These are phyloP conservation scores for Aurelia sp. DNA, from an alignment of 30 jellyfish, hydroid and myxozoan species.

Conservation along the genomic window DNA sequence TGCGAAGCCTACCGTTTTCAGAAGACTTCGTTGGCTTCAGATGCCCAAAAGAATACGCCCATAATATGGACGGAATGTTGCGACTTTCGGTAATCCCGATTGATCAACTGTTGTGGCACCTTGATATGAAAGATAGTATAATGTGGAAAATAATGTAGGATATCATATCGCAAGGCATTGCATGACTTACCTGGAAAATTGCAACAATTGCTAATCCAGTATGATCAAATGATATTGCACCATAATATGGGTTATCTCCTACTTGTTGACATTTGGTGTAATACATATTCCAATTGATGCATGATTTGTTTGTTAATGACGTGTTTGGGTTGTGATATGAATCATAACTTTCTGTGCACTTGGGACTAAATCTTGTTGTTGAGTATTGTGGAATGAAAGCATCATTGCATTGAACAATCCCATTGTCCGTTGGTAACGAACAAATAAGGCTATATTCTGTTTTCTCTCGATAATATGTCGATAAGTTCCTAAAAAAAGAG, in stretches of 20 bases:
- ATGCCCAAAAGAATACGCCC: too few species aligned
- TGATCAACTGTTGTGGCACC: too few species aligned
- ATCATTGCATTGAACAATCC: slow-evolving; percentile 70
- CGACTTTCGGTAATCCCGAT: too few species aligned
- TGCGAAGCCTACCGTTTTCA: too few species aligned
- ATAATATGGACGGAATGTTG: too few species aligned
- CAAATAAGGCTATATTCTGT: slow-evolving; percentile 54
- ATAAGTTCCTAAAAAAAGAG: slow-evolving; percentile 49
- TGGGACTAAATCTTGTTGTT: slow-evolving; percentile 31
- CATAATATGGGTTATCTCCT: slow-evolving; percentile 86
- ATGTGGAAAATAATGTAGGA: too few species aligned
- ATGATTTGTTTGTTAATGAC: slow-evolving; percentile 49
- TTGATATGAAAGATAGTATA: too few species aligned
- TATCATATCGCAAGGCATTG: not conserved
- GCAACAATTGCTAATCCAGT: slow-evolving; percentile 94
- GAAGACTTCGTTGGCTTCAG: too few species aligned
- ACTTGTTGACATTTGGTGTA: slow-evolving; percentile 73
- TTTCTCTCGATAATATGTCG: slow-evolving; percentile 29
- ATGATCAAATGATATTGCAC: slow-evolving; percentile 91
- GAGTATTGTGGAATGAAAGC: slow-evolving; percentile 52
- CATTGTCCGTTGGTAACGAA: slow-evolving; percentile 78
- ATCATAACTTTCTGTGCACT: slow-evolving; percentile 33
- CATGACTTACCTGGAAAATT: slow-evolving; percentile 82
- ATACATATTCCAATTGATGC: slow-evolving; percentile 90
- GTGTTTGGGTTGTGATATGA: slow-evolving; percentile 29